Percentiles rank a stretch among this genome's conserved stretches.
Evolutionary conservation across 2,113 vertebrate genomes (phyloP).

Genomic region (Pterocles burchelli): DNA sequence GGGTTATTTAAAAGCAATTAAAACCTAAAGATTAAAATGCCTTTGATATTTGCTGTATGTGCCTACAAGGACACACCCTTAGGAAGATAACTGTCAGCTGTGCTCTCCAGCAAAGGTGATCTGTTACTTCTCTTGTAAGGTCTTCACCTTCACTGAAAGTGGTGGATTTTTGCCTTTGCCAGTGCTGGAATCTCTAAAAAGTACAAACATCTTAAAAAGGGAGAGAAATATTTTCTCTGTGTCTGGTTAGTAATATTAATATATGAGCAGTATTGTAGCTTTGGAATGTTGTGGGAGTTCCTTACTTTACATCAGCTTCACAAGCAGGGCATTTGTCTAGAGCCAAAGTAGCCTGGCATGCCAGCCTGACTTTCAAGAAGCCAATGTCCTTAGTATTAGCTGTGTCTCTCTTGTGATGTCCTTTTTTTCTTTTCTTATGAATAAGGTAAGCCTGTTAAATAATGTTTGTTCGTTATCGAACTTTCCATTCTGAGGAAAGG

Average conservation of each 20-base stretch:
- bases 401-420: not conserved
- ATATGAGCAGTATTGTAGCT: not conserved
- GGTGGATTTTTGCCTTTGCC: not conserved
- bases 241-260: not conserved
- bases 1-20: not conserved
- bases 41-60: not conserved
- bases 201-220: not conserved
- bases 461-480: not conserved
- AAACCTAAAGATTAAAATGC: not conserved
- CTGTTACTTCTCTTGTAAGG: not conserved
- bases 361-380: not conserved
- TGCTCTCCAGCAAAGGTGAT: not conserved
- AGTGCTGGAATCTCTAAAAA: not conserved
- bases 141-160: not conserved
- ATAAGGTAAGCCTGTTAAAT: not conserved
- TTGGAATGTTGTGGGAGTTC: not conserved
- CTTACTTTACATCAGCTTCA: not conserved
- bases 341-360: not conserved
- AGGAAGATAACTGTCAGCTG: not conserved
- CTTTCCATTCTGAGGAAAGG: not conserved
- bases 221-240: not conserved
- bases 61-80: not conserved
- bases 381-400: not conserved
- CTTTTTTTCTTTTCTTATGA: not conserved
- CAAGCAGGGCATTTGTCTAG: not conserved